Percentiles rank a stretch among this genome's conserved stretches.
Evolutionary conservation across 2,888 invertebrate genomes (phyloP).

Genomic region (Acrocera orbiculus): DNA sequence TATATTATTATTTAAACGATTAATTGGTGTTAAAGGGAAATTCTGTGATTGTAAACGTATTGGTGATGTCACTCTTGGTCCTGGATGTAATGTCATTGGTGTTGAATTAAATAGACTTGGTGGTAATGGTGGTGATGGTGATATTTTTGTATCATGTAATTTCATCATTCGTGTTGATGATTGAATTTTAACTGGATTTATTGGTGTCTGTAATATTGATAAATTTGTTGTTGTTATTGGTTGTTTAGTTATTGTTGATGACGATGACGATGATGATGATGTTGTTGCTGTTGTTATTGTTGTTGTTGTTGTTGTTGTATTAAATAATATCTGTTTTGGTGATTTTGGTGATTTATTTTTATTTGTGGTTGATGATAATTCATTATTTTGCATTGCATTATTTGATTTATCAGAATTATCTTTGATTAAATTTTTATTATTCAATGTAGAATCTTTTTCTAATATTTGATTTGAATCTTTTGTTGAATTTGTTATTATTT

Average conservation of each 20-base stretch:
- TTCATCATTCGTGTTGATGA: conserved; percentile 15
- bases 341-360: neutral
- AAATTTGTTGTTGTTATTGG: too few species aligned
- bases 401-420: too few species aligned
- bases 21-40: conserved; percentile 1
- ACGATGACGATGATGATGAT: neutral
- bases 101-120: conserved; percentile 27
- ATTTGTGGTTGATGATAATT: too few species aligned
- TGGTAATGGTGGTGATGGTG: conserved; percentile 26
- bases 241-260: conserved; percentile 2
- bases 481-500: too few species aligned
- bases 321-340: conserved; percentile 4
- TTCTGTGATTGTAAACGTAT: conserved; percentile 2
- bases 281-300: neutral
- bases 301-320: neutral
- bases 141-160: conserved; percentile 19
- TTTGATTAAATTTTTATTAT: too few species aligned
- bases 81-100: conserved; percentile 16
- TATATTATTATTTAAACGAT: conserved; percentile 2
- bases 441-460: too few species aligned
- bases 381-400: too few species aligned
- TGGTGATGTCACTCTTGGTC: conserved; percentile 6
- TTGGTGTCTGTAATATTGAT: too few species aligned
- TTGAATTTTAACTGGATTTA: too few species aligned
- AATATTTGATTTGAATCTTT: conserved; percentile 30